Evolutionary conservation across 2,888 invertebrate genomes (phyloP).

Genomic region (Orthosia gothica): DNA sequence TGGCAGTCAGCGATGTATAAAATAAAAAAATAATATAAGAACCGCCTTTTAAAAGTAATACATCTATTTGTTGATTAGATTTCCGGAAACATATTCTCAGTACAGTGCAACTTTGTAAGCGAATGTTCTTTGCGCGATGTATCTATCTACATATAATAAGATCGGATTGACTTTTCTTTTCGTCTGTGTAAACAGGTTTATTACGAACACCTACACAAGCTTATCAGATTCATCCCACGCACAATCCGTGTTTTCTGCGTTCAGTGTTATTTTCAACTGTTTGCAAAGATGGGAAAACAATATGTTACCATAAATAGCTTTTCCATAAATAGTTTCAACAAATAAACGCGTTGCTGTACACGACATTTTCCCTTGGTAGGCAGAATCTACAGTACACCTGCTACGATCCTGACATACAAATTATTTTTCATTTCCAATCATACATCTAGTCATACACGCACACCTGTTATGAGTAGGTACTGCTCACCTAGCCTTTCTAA

Average conservation of each 20-base stretch:
- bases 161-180: neutral
- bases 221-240: neutral
- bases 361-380: no score
- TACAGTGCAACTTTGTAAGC: neutral
- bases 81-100: neutral
- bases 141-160: neutral
- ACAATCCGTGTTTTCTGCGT: neutral
- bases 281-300: neutral
- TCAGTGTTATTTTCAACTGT: neutral
- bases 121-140: neutral
- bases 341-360: neutral
- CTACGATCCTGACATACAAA: no score
- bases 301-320: conserved; percentile 2
- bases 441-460: no score
- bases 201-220: no score
- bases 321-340: conserved; percentile 3
- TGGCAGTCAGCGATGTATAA: no score
- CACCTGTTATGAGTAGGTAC: no score
- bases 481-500: no score
- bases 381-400: no score
- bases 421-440: no score
- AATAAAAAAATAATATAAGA: no score
- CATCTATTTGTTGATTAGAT: neutral
- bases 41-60: neutral
- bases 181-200: neutral